Conservation (phyloP, 2,113 vertebrate genomes). For the Cyprinodon variegatus region DNA sequence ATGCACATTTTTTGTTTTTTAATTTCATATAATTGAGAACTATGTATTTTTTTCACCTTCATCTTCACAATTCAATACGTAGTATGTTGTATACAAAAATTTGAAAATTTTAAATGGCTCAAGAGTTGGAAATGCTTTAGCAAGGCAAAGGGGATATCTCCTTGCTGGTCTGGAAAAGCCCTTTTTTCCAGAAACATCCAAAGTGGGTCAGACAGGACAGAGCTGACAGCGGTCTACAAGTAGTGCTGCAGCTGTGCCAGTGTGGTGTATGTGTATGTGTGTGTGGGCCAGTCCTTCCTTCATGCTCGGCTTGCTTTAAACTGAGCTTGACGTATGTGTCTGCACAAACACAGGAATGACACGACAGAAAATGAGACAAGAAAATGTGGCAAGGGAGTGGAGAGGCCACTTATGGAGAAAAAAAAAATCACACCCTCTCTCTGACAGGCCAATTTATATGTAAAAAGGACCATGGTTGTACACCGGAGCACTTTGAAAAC, state of each 20-base stretch:
- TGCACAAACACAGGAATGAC: constrained; percentile 28
- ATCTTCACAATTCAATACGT: neutral
- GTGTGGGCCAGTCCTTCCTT: constrained; percentile 33
- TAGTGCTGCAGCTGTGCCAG: constrained; percentile 45
- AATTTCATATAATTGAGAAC: neutral
- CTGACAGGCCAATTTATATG: constrained; percentile 43
- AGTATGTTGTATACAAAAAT: neutral
- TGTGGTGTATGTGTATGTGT: constrained; percentile 25
- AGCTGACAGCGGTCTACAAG: constrained; percentile 49
- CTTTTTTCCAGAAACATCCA: constrained; percentile 65
- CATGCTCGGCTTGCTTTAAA: constrained; percentile 31
- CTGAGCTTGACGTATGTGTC: constrained; percentile 23
- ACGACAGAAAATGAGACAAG: constrained; percentile 33
- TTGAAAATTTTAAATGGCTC: neutral
- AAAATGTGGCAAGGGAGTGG: constrained; percentile 5
- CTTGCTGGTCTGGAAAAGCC: constrained; percentile 63
- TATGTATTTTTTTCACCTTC: neutral
- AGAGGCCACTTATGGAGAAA: constrained; percentile 9
- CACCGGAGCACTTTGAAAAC: constrained; percentile 30
- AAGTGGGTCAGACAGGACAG: constrained; percentile 72
- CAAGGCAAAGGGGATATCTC: constrained; percentile 41
- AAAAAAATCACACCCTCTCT: constrained; percentile 18
- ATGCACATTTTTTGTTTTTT: neutral
- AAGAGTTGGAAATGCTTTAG: constrained; percentile 14
- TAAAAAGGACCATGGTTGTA: constrained; percentile 34